Evolutionary conservation across 2,797 vertebrate genomes (phyloP), one percentile per base, ranked within the genome.

Genomic region (Poecile montanus): DNA sequence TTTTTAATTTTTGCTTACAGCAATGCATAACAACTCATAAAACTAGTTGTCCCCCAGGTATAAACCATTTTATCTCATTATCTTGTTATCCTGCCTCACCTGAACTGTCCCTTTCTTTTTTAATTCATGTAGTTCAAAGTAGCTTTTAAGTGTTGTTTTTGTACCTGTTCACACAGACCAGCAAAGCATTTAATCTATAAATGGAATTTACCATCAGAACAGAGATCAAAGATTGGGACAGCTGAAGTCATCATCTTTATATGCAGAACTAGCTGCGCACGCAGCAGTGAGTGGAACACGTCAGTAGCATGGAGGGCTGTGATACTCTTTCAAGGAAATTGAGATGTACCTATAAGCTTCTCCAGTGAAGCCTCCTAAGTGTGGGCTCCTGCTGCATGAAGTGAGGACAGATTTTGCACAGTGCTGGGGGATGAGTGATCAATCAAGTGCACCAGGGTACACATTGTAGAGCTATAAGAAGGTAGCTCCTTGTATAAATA

Each of bases 211-310:
- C 19, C 10, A 4, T 71, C 42, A 47, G 30, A 91, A 13, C 16
- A 53, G 73, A 78, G 47, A 30, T 32, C 48, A 23, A 21, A 48
- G 32, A 27, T 4, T 36, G n/a, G 34, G 9, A 17, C 8, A 14
- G 38, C 53, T 90, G 72, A 83, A 83, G 12, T 44, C 38, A 45
- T 27, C 25, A 17, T 40, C 0, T 4, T 16, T 62, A 13, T 16
- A 51, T 0, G 2, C 10, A 25, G n/a, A 78, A 30, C 19, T 12
- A 48, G 6, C 4, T 8, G 6, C 26, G 29, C 30, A 32, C 23
- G 17, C 47, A 25, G 38, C 19, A 2, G 7, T 11, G 19, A 53
- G 2, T 14, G 22, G 11, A 27, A 30, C 26, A 36, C 1, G 1
- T 48, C 61, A 62, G 9, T 27, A 20, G 10, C 30, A 5, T 2